Evolutionary conservation across 2,888 invertebrate genomes (phyloP), one percentile per base, ranked within the genome.

Genomic region (Cheilosia variabilis): DNA sequence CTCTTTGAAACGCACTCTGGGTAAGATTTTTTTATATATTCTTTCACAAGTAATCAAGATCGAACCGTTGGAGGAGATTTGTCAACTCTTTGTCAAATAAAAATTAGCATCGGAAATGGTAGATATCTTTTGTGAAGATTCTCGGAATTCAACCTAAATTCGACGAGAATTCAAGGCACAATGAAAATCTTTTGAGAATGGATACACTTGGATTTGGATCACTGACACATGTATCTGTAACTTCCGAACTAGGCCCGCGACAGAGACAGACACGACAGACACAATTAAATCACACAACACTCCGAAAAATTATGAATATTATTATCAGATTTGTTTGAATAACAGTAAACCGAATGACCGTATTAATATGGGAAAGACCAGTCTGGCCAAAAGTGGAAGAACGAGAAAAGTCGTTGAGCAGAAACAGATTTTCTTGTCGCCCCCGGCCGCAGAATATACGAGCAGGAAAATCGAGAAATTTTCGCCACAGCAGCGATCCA

Each of bases 301-400:
- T 13, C 69, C 65, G 15, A 47, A 53, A 52, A 80, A 58, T 55
- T 80, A 80, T 75, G 84, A 79, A 84, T 83, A 27, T 69, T 58
- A 58, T 84, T 69, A 75, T 55, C 17, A 55, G 79, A 79, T 80
- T 60, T 41, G 45, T 69, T 43, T 19, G 34, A 31, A 34, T 72
- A 86, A 86, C 86, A 53, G 86, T 86, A 47, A 86, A 77, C 86
- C 77, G 86, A 77, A 72, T 86, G 86, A 81, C 86, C 86, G 86
- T 76, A 86, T 81, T 86, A 76, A 53, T 4, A 37, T 86, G 81
- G 60, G 45, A 50, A 52, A 5, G 47, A 53, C 47, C 31, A 76
- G 68, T 73, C 81, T 69, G 34, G 55, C 31, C 43, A 66, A 37
- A 73, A 71, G 75, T 52, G 19, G 76, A 43, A 37, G 34, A 62